Percentiles rank a stretch among this genome's conserved stretches.
These are phyloP conservation scores for Orthosia gothica DNA, from an alignment of 2,888 invertebrate species.

Conservation along the genomic window DNA sequence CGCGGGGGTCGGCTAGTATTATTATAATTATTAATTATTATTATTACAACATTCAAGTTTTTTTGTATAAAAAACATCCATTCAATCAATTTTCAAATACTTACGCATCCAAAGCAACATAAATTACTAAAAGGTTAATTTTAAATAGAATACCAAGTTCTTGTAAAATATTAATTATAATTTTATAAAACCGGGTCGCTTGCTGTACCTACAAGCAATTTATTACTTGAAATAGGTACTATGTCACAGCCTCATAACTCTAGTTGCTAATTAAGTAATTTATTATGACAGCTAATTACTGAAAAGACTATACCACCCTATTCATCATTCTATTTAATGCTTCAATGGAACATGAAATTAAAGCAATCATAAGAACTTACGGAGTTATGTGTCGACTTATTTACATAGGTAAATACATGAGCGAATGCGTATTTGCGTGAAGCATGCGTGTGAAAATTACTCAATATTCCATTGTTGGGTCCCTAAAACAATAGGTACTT, in stretches of 20 bases:
- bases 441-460: constrained; percentile 14
- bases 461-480: background rate
- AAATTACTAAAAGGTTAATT: too few relatives aligned
- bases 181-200: background rate
- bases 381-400: constrained; percentile 37
- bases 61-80: too few relatives aligned
- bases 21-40: too few relatives aligned
- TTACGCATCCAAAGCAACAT: too few relatives aligned
- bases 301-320: constrained; percentile 31
- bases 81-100: background rate
- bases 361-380: constrained; percentile 44
- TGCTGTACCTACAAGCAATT: background rate
- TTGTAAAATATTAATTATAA: background rate
- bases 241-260: constrained; percentile 54
- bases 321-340: constrained; percentile 57
- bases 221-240: constrained; percentile 25
- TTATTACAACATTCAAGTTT: too few relatives aligned
- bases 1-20: too few relatives aligned
- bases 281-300: constrained; percentile 57
- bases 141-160: background rate
- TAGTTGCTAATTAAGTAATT: constrained; percentile 54
- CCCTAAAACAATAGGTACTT: background rate
- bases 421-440: constrained; percentile 13
- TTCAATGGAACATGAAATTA: constrained; percentile 66
- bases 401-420: constrained; percentile 14